These are phyloP conservation scores for Xenotilapia leptura DNA, from an alignment of 2,113 vertebrate genomes.

Conservation along the genomic window DNA sequence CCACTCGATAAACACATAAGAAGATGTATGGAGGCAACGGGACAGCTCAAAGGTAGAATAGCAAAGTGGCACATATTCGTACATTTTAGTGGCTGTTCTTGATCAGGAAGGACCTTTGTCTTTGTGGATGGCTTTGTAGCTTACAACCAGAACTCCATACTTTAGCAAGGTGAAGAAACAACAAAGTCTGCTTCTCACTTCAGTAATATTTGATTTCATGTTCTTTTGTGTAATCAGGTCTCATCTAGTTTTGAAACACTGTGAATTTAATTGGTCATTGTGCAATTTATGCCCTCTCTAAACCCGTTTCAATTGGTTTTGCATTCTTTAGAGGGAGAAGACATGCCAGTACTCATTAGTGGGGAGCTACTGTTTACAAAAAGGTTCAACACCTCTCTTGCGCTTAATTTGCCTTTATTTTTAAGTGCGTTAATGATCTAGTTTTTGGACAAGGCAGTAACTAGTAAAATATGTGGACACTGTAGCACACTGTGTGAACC, in stretches of 20 bases:
- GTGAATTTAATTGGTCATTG: slow-evolving; percentile 37
- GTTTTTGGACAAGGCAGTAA: not conserved
- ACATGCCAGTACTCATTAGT: slow-evolving; percentile 29
- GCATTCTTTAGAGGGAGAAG: slow-evolving; percentile 15
- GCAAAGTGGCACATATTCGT: not conserved
- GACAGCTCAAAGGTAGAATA: not conserved
- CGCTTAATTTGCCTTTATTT: not conserved
- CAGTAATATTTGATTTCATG: not conserved
- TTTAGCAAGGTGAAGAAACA: not conserved
- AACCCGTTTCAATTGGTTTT: slow-evolving; percentile 2
- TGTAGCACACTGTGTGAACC: not conserved
- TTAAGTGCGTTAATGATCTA: not conserved
- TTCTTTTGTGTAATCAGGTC: slow-evolving; percentile 13
- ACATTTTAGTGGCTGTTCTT: not conserved
- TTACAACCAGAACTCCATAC: not conserved
- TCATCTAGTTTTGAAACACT: slow-evolving; percentile 17
- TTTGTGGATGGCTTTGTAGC: not conserved
- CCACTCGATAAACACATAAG: not conserved
- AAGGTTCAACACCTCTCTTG: not conserved
- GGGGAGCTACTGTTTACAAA: not conserved
- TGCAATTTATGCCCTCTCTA: not conserved
- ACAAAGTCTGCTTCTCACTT: not conserved
- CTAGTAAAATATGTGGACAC: not conserved
- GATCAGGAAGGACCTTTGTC: not conserved
- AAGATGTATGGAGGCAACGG: not conserved